phyloP scores from a whole-genome alignment of 2,797 vertebrate genomes.

The Myotis findleyi region DNA sequence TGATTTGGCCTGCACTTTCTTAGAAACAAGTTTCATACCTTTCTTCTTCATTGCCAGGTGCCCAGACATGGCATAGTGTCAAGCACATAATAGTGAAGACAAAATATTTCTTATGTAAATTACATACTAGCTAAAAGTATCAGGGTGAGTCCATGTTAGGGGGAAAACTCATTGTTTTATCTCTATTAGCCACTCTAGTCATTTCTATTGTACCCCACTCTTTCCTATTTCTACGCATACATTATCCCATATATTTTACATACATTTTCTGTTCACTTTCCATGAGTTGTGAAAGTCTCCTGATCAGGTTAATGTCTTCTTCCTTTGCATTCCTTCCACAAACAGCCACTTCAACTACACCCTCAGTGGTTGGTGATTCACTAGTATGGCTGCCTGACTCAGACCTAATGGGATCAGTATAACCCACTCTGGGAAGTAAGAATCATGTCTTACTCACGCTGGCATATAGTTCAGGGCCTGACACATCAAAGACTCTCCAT shows the following conservation, averaged over 20 bases:
- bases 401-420: background rate
- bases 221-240: background rate
- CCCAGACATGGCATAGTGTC: background rate
- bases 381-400: background rate
- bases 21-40: background rate
- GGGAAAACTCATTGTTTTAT: background rate
- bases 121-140: background rate
- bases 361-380: background rate
- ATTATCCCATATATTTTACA: background rate
- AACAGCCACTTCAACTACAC: background rate
- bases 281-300: background rate
- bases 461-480: background rate
- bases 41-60: background rate
- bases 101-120: slow-evolving; percentile 3
- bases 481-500: background rate
- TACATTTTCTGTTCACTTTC: background rate
- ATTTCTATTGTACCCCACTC: background rate
- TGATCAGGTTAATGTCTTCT: background rate
- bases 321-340: background rate
- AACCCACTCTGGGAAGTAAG: background rate
- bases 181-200: background rate
- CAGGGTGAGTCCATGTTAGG: background rate
- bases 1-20: background rate
- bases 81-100: background rate
- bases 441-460: background rate